Base-by-base conservation (phyloP, 2,888 invertebrate genomes). In the Dyspetes luteomarginatus region DNA sequence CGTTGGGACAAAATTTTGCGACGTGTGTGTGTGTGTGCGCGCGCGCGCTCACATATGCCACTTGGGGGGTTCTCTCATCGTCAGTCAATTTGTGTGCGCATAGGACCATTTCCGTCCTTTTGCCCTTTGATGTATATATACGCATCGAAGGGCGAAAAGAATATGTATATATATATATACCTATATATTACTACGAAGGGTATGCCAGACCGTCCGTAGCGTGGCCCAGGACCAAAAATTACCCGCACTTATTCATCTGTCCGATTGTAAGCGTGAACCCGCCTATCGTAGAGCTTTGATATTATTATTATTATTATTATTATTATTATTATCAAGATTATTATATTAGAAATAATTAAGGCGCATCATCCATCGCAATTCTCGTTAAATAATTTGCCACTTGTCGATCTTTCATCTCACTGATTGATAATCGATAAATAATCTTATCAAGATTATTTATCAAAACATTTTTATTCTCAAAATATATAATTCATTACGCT, bases 231-330 rank as follows among this genome's bases (percentile, higher is more conserved):
- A 82, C 72, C 79, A 67, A 69, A 65, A 82, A 78, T 81, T 74
- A 83, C 71, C 78, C 80, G 77, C 73, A 50, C 80, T 84, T 81
- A 81, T 71, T 80, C 78, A 81, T 71, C 68, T 22, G 71, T 68
- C 81, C 73, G 64, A 45, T 78, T 78, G n/a, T n/a, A n/a, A 79
- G 79, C 78, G 48, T 48, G 68, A 69, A 69, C 60, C 74, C 69
- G 74, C 65, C 56, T 62, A 74, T 78, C 56, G 15, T 58, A 45
- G 26, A 45, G 19, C 50, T 24, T 43, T 60, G 12, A 12, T 28
- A 26, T 45, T 28, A 58, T 22, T n/a, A n/a, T n/a, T n/a, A 36
- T 60, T 50, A 28, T 67, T 24, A 73, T 74, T 65, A 65, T 65
- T 43, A 69, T 52, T 56, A 36, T 71, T 41, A 26, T 56, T 22